These are phyloP conservation scores for Phoeniculus purpureus DNA, from an alignment of 2,797 vertebrate genomes.

Conservation along the genomic window DNA sequence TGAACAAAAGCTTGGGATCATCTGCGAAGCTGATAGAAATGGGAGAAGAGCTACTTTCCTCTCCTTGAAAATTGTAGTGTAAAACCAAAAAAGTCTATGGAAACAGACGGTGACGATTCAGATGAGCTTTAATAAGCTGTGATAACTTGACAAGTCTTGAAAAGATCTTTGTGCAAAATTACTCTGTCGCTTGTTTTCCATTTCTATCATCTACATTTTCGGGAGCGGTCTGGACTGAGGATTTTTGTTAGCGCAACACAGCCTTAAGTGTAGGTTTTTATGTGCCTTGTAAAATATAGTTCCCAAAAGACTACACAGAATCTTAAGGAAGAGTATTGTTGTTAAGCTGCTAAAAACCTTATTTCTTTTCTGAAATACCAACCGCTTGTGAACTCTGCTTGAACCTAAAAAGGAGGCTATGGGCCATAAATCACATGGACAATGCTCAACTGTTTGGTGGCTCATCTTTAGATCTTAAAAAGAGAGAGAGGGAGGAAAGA, in stretches of 20 bases:
- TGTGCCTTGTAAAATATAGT: slow-evolving; percentile 49
- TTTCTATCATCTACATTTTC: slow-evolving; percentile 18
- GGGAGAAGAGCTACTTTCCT: not conserved
- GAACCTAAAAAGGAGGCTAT: slow-evolving; percentile 85
- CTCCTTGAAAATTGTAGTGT: not conserved
- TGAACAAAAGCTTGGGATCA: slow-evolving; percentile 38
- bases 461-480: slow-evolving; percentile 81
- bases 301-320: slow-evolving; percentile 64
- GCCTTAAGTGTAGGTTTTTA: slow-evolving; percentile 43
- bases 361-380: slow-evolving; percentile 82
- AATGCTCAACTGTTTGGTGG: slow-evolving; percentile 86
- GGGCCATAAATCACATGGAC: slow-evolving; percentile 87
- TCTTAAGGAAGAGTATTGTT: slow-evolving; percentile 71
- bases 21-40: not conserved
- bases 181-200: not conserved
- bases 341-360: slow-evolving; percentile 74
- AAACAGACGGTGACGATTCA: not conserved
- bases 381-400: slow-evolving; percentile 87
- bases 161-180: slow-evolving; percentile 40
- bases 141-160: not conserved
- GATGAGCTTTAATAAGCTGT: not conserved
- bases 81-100: not conserved
- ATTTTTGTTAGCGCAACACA: slow-evolving; percentile 42
- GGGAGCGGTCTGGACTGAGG: not conserved
- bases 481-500: slow-evolving; percentile 38